phyloP scores from a whole-genome alignment of 2,888 invertebrate species.

The Temnothorax rugatulus region DNA sequence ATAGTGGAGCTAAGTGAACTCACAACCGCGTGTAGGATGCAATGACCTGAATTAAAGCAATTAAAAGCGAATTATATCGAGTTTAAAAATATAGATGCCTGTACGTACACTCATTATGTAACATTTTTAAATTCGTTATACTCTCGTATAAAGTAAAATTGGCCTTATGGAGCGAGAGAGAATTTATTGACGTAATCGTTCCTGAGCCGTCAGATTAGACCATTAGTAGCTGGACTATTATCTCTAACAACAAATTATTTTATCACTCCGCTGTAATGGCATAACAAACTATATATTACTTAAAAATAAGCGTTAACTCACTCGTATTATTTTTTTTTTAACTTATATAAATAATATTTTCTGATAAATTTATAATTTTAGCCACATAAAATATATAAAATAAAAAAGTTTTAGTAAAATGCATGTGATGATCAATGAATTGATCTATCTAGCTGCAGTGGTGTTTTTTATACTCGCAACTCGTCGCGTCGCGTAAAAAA shows the following conservation, averaged over 20 bases:
- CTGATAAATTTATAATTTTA: background rate
- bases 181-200: constrained; percentile 12
- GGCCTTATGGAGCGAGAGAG: background rate
- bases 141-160: constrained; percentile 2
- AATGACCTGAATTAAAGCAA: constrained; percentile 76
- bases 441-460: background rate
- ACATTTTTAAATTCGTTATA: constrained; percentile 1
- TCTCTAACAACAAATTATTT: background rate
- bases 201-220: background rate
- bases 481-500: no score
- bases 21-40: constrained; percentile 47
- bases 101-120: constrained; percentile 24
- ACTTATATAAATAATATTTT: background rate
- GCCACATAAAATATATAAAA: background rate
- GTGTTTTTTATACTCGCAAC: background rate
- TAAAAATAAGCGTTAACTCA: background rate
- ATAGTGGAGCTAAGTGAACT: constrained; percentile 55
- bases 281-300: background rate
- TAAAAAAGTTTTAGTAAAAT: constrained; percentile 3
- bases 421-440: background rate
- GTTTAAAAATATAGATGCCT: constrained; percentile 67
- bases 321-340: background rate
- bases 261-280: background rate
- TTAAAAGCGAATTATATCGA: constrained; percentile 73
- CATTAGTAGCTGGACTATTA: background rate